Base-by-base conservation (phyloP, 2,888 invertebrate genomes). In the Watsonalla binaria region DNA sequence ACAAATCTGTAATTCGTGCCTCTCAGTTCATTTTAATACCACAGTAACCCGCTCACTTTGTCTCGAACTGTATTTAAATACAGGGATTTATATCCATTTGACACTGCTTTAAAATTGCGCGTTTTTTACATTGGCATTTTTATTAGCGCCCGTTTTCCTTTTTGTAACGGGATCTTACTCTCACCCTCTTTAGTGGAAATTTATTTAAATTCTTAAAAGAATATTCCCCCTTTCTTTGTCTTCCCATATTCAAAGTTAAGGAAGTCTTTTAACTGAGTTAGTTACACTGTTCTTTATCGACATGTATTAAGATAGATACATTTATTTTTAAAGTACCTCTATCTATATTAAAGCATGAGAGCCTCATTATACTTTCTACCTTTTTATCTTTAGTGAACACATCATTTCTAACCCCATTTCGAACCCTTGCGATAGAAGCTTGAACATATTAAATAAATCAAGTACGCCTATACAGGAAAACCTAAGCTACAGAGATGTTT, bases 201-300 rank as follows among this genome's bases (percentile, higher is more conserved):
- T 86, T 89, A 89, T 90, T 90, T 85, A 87, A 90, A 89, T 89
- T 86, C 82, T 78, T 78, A 70, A 78, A 82, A 76, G 80, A 79
- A 82, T 78, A 80, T 79, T 82, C 75, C 58, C 64, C 68, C 71
- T 74, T 75, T 74, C 74, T 79, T 76, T 74, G 74, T 76, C 65
- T 76, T 76, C 65, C 69, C 70, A 61, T 62, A 62, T 66, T 74
- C 61, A 60, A 70, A 70, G 71, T 68, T 76, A 72, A 65, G 76
- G 78, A 82, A 80, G 74, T 73, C 72, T 78, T 48, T 42, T 80
- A 76, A 84, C 74, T 78, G 74, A 82, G 76, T 81, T 80, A 73
- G 72, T 74, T 77, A 72, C 24, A 24, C 24, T 24, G 24, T 24
- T 24, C 24, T 24, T 24, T 24, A 24, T 24, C 24, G 24, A 24